Conservation (phyloP, 2,888 invertebrate species). For the Epistrophella euchroma region DNA sequence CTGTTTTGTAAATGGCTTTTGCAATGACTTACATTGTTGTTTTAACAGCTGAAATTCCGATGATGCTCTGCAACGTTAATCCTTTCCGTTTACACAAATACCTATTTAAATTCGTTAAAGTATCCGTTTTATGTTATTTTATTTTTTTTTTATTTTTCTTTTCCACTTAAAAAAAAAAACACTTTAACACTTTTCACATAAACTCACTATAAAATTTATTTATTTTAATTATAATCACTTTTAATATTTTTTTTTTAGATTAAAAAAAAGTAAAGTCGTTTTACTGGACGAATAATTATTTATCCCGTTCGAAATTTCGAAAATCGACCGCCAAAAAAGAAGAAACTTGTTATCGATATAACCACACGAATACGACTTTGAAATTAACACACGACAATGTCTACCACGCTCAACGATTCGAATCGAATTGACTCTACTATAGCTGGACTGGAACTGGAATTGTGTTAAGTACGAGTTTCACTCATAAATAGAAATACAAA, state of each 20-base stretch:
- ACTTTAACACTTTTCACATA: conserved; percentile 9
- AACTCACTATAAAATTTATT: not conserved
- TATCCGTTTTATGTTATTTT: conserved; percentile 46
- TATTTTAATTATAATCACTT: not conserved
- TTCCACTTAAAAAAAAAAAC: not conserved
- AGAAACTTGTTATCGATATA: conserved; percentile 38
- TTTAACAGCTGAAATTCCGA: conserved; percentile 17
- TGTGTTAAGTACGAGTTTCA: not conserved
- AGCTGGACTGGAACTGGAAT: conserved; percentile 26
- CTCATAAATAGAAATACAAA: conserved; percentile 39
- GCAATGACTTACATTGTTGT: conserved; percentile 63
- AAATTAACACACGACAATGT: conserved; percentile 25
- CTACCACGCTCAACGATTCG: conserved; percentile 52
- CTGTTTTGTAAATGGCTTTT: conserved; percentile 44
- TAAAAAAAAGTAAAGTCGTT: conserved; percentile 36
- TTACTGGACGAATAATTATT: conserved; percentile 15
- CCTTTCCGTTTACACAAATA: conserved; percentile 2
- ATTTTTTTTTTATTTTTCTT: conserved; percentile 18
- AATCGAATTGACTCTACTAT: conserved; percentile 63
- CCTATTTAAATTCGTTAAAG: conserved; percentile 18
- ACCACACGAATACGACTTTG: conserved; percentile 17
- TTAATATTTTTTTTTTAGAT: conserved; percentile 6
- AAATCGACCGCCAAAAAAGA: conserved; percentile 67
- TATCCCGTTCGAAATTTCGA: conserved; percentile 55
- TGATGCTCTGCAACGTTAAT: conserved; percentile 24